Evolutionary conservation across 2,888 invertebrate genomes (phyloP), one percentile per base, ranked within the genome.

Genomic region (Acronicta psi): DNA sequence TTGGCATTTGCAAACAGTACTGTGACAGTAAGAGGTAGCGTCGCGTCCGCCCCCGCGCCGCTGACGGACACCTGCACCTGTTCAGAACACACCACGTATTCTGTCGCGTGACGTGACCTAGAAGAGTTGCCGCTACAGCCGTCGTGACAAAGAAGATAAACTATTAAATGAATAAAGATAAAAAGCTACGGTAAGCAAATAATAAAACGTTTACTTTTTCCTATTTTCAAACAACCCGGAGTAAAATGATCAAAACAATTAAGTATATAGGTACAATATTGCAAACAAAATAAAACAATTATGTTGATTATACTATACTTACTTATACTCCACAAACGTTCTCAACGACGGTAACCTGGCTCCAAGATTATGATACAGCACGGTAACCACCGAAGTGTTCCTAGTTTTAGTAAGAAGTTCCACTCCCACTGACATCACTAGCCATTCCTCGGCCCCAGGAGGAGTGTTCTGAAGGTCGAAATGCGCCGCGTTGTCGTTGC

Each of bases 61-160:
- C 77, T 81, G 5, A 85, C 85, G 2, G 84, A 84, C 51, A 91
- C 81, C 70, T 94, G 93, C 29, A 89, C 79, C 69, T 94, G 93
- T 61, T 95, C 95, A 0, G 97, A 96, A 56, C 96, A 94, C 51
- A 96, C 91, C 75, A 95, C 94, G 86, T 96, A 96, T 83, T 96
- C 96, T 78, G 96, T 88, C 81, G 96, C 96, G 14, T 95, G 94
- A 0, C 96, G 96, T 75, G 95, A 95, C 82, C 96, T 96, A 82
- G 74, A 87, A 88, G 75, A 82, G 67, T 86, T 84, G 63, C 73
- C 59, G 84, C 86, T 89, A 86, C 80, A 84, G 76, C 80, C 61
- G 69, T 65, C 73, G 73, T 69, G 65, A 61, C 58, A 37, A 44
- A 42, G 34, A 17, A 67, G 73, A 64, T 47, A 52, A 60, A 56